Conservation (phyloP, 1,140 invertebrate genomes). For the Sipha flava region DNA sequence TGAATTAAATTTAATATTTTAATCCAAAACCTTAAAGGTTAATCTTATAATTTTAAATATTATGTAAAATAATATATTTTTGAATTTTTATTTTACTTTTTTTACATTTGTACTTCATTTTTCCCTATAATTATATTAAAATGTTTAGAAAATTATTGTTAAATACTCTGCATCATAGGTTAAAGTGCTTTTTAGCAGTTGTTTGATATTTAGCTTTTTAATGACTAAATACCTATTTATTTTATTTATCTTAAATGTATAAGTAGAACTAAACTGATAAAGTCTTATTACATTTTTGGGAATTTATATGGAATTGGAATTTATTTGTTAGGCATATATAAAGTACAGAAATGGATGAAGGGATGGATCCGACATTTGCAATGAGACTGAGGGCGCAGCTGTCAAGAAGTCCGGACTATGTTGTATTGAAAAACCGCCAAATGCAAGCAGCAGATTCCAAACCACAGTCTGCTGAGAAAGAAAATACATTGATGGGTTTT, state of each 20-base stretch:
- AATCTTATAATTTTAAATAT: no score
- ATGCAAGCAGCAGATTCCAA: not conserved
- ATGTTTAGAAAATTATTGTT: no score
- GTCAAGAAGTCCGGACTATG: conserved; percentile 18
- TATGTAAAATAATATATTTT: no score
- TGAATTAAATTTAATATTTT: no score
- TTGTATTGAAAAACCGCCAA: conserved; percentile 24
- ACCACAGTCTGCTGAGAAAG: conserved; percentile 13
- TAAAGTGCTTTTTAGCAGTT: not conserved
- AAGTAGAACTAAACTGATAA: not conserved
- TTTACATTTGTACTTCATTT: no score
- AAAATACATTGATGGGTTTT: conserved; percentile 29
- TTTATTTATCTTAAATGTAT: not conserved
- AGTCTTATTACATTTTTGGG: not conserved
- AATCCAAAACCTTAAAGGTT: no score
- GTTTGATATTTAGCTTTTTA: conserved; percentile 10
- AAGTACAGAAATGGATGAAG: conserved; percentile 29
- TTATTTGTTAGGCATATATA: conserved; percentile 28
- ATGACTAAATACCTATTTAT: not conserved
- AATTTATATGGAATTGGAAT: conserved; percentile 29
- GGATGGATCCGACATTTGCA: conserved; percentile 31
- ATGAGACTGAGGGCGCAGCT: conserved; percentile 30
- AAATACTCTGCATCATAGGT: no score
- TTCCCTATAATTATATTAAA: no score
- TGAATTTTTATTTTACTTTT: no score